These are phyloP conservation scores for Onychostoma macrolepis DNA, from an alignment of 2,113 vertebrate genomes.

Conservation along the genomic window DNA sequence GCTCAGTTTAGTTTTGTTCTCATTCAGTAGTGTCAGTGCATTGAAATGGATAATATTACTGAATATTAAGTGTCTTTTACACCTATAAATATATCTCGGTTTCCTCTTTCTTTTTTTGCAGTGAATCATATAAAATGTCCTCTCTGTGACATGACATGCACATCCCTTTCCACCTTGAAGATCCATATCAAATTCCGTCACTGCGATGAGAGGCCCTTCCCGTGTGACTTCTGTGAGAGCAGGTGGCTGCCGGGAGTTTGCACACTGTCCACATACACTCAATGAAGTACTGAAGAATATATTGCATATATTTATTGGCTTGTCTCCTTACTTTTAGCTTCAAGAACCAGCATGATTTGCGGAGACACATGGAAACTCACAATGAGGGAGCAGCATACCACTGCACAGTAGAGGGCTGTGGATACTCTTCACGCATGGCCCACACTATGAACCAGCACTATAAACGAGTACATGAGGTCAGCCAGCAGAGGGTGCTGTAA, in stretches of 20 bases:
- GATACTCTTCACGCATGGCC: constrained; percentile 71
- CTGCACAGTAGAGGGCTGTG: constrained; percentile 78
- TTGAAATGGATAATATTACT: not conserved
- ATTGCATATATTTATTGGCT: not conserved
- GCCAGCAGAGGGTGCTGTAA: constrained; percentile 42
- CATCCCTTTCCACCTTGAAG: constrained; percentile 75
- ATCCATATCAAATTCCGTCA: constrained; percentile 76
- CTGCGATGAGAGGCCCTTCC: constrained; percentile 75
- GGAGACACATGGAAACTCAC: constrained; percentile 79
- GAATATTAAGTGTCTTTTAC: not conserved
- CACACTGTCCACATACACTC: not conserved
- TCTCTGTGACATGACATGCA: constrained; percentile 73
- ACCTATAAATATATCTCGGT: not conserved
- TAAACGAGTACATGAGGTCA: constrained; percentile 72
- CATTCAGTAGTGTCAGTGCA: not conserved
- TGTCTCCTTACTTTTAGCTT: constrained; percentile 67
- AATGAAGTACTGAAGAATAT: not conserved
- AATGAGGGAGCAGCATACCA: constrained; percentile 77
- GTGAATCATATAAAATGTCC: constrained; percentile 72
- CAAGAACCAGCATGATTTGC: constrained; percentile 76
- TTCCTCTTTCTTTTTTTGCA: constrained; percentile 27
- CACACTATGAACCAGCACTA: constrained; percentile 71
- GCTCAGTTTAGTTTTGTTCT: not conserved
- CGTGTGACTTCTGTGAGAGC: constrained; percentile 77
- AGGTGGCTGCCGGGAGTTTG: constrained; percentile 53